phyloP scores from a whole-genome alignment of 2,888 invertebrate species.

The Chloroclystis v-ata region DNA sequence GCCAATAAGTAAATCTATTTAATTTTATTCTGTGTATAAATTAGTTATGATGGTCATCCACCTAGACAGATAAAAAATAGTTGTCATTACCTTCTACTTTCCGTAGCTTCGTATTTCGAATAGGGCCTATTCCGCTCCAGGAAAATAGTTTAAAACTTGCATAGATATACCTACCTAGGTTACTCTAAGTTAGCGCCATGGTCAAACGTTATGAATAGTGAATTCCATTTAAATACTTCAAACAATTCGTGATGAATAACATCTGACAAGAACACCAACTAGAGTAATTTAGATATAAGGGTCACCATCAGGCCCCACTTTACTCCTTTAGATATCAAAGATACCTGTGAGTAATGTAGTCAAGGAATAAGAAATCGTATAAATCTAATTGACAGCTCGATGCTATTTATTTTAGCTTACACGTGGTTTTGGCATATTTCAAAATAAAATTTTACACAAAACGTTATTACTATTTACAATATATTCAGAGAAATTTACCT shows the following conservation, averaged over 20 bases:
- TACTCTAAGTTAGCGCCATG: too few species aligned
- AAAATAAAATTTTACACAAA: constrained; percentile 71
- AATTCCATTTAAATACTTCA: too few species aligned
- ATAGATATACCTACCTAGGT: too few species aligned
- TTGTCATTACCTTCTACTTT: constrained; percentile 71
- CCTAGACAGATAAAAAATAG: constrained; percentile 77
- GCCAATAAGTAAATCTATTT: constrained; percentile 74
- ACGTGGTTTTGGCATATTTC: constrained; percentile 70
- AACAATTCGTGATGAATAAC: too few species aligned
- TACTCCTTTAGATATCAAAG: constrained; percentile 3
- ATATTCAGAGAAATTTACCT: constrained; percentile 64
- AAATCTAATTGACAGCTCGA: constrained; percentile 73
- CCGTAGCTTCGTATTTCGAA: constrained; percentile 59
- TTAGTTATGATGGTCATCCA: constrained; percentile 76
- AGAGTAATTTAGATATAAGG: too few species aligned
- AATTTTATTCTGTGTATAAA: constrained; percentile 74
- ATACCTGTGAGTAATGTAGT: constrained; percentile 43
- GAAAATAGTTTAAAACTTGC: not conserved
- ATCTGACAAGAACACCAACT: too few species aligned
- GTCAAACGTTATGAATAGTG: too few species aligned
- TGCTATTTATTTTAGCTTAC: constrained; percentile 60
- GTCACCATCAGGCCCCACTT: not conserved
- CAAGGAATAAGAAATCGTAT: constrained; percentile 70
- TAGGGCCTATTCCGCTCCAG: not conserved
- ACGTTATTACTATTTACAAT: constrained; percentile 71